Percentiles rank a stretch among this genome's conserved stretches.
Evolutionary conservation across 2,113 vertebrate species (phyloP).

Genomic region (Lethenteron camtschaticum): DNA sequence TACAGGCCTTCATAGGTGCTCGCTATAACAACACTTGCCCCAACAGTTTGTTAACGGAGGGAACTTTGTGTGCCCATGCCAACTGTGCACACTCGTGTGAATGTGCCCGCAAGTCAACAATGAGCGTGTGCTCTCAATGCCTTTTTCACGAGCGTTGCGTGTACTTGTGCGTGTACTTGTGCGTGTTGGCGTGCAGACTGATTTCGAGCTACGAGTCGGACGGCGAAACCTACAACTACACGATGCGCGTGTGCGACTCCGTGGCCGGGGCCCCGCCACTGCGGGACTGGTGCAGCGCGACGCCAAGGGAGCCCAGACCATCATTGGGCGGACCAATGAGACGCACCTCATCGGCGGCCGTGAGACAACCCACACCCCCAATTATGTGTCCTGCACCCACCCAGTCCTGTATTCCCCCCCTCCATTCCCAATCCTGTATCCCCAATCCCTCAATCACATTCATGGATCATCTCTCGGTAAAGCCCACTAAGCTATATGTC

Average conservation of each 20-base stretch:
- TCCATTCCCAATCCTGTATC: conserved; percentile 6
- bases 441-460: neutral
- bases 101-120: too few species aligned
- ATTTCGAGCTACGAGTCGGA: too few species aligned
- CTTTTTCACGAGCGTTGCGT: too few species aligned
- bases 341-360: conserved; percentile 52
- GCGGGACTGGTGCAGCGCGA: conserved; percentile 44
- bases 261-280: conserved; percentile 17
- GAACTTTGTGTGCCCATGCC: too few species aligned
- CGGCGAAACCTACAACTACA: conserved; percentile 28
- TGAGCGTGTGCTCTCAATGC: too few species aligned
- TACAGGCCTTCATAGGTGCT: too few species aligned
- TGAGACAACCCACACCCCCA: conserved; percentile 20
- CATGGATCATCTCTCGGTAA: neutral
- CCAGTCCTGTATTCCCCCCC: conserved; percentile 6
- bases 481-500: too few species aligned
- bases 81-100: too few species aligned
- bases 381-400: neutral
- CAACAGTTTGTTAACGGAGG: too few species aligned
- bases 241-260: conserved; percentile 53
- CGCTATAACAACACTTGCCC: too few species aligned
- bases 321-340: conserved; percentile 40
- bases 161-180: too few species aligned
- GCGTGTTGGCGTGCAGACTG: too few species aligned
- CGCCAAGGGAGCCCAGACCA: conserved; percentile 10